Percentiles rank a stretch among this genome's conserved stretches.
phyloP scores from a whole-genome alignment of 2,113 vertebrate genomes.

The Capricornis sumatraensis region DNA sequence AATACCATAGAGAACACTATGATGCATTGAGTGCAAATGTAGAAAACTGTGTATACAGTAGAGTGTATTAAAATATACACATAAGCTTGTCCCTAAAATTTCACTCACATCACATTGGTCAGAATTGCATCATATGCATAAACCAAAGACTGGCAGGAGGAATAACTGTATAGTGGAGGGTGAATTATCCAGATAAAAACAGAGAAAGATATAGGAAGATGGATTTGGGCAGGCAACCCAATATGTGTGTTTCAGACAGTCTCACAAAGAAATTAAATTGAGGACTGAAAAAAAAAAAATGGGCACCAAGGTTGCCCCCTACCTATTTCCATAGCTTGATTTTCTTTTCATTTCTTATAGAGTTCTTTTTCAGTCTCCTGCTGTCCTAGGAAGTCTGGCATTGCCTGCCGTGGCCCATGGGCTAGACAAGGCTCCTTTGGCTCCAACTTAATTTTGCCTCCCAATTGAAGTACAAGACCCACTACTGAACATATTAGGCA shows the following conservation, averaged over 20 bases:
- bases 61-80: neutral
- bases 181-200: neutral
- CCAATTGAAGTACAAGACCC: neutral
- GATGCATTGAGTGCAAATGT: neutral
- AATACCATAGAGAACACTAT: neutral
- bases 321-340: neutral
- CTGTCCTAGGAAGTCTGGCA: neutral
- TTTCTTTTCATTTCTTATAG: neutral
- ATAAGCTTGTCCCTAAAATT: neutral
- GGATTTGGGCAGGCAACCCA: neutral
- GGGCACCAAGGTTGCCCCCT: neutral
- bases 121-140: neutral
- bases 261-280: neutral
- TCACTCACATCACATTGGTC: neutral
- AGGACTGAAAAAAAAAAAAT: neutral
- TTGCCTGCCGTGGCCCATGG: neutral
- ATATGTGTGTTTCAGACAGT: neutral
- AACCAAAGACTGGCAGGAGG: neutral
- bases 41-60: neutral
- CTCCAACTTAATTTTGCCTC: neutral
- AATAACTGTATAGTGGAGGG: neutral
- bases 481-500: neutral
- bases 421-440: neutral
- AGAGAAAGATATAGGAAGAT: neutral
- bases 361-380: neutral